These are phyloP conservation scores for Philypnodon macrostomus DNA, from an alignment of 2,797 vertebrate genomes.

Conservation along the genomic window DNA sequence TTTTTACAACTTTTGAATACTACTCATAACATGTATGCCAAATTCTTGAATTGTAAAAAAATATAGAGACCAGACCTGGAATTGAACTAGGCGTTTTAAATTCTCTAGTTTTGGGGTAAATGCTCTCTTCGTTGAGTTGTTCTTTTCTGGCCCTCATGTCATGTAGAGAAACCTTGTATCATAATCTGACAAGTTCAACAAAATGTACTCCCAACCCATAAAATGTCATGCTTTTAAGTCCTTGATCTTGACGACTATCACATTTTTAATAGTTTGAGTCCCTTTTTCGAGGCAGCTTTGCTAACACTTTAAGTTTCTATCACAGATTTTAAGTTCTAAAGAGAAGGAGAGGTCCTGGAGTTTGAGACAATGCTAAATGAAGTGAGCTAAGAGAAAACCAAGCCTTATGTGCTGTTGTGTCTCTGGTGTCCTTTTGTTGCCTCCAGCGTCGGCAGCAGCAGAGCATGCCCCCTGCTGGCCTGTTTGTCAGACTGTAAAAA, in stretches of 20 bases:
- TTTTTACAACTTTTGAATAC: no score
- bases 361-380: slow-evolving; percentile 68
- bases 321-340: slow-evolving; percentile 47
- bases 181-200: no score
- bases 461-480: slow-evolving; percentile 76
- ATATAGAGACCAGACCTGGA: no score
- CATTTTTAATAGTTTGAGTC: no score
- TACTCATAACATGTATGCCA: no score
- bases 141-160: not conserved
- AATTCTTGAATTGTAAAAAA: no score
- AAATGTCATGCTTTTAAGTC: no score
- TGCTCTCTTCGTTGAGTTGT: not conserved
- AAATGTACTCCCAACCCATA: no score
- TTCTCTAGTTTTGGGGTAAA: no score
- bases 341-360: slow-evolving; percentile 68
- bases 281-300: slow-evolving; percentile 21
- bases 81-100: no score
- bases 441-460: slow-evolving; percentile 65
- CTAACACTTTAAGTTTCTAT: slow-evolving; percentile 33
- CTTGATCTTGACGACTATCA: no score
- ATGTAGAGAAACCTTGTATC: no score
- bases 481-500: slow-evolving; percentile 80
- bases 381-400: slow-evolving; percentile 51
- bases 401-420: slow-evolving; percentile 44
- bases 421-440: slow-evolving; percentile 54